Conservation (phyloP, 2,797 vertebrate genomes). For the Brachyalestes nurse region DNA sequence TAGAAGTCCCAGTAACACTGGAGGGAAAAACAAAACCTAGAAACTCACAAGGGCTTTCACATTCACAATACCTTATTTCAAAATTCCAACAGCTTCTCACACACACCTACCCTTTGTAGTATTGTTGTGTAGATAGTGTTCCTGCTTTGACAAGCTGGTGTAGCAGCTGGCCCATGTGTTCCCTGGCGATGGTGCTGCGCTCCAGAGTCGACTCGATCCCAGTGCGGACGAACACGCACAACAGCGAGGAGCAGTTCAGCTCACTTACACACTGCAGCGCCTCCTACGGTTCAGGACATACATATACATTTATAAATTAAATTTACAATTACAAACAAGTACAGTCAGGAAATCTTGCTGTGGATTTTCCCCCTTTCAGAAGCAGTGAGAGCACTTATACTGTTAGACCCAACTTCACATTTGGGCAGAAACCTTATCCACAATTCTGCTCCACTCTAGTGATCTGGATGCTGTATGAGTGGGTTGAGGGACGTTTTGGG, state of each 20-base stretch:
- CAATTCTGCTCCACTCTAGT: too few species aligned
- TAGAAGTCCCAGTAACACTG: background rate
- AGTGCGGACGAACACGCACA: constrained; percentile 92
- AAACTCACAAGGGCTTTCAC: too few species aligned
- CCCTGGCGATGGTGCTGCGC: constrained; percentile 91
- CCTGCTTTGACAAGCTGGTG: constrained; percentile 85
- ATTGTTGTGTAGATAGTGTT: constrained; percentile 84
- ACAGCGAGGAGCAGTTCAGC: constrained; percentile 84
- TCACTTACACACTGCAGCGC: constrained; percentile 94
- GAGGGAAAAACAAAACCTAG: background rate
- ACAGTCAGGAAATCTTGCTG: too few species aligned
- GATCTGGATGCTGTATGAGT: too few species aligned
- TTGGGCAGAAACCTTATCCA: too few species aligned
- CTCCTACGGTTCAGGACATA: constrained; percentile 77
- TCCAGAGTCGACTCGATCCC: constrained; percentile 92
- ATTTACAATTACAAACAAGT: background rate
- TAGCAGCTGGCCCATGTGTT: constrained; percentile 88
- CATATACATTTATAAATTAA: background rate
- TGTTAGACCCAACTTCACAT: too few species aligned
- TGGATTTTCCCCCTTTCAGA: too few species aligned
- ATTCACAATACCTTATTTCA: too few species aligned
- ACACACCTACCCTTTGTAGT: constrained; percentile 87
- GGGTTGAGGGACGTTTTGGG: too few species aligned
- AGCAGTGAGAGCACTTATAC: too few species aligned
- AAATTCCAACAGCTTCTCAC: too few species aligned